Evolutionary conservation across 2,113 vertebrate species (phyloP).

Genomic region (Promerops cafer): DNA sequence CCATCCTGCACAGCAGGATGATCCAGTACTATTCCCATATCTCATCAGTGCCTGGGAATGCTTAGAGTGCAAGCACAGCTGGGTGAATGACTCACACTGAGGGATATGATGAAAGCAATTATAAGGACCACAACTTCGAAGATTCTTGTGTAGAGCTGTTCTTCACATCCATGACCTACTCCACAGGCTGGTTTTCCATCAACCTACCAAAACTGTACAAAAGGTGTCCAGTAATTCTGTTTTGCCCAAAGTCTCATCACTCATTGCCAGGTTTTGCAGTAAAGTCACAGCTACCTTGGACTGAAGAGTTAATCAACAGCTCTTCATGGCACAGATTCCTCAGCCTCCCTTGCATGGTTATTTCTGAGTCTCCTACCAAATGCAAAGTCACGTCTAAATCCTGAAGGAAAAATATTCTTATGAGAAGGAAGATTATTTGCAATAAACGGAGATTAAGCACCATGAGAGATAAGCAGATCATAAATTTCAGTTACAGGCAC

Average conservation of each 20-base stretch:
- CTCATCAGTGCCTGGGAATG: neutral
- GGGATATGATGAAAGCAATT: neutral
- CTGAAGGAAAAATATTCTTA: neutral
- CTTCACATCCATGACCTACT: neutral
- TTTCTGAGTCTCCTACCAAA: neutral
- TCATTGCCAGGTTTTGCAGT: neutral
- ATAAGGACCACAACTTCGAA: neutral
- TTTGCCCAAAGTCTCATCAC: neutral
- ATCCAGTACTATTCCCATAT: neutral
- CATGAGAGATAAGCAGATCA: neutral
- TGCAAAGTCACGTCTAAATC: neutral
- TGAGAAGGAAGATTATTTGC: neutral
- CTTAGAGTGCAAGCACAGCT: neutral
- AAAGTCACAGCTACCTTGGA: neutral
- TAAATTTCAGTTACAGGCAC: slow-evolving; percentile 3
- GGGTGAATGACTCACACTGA: neutral
- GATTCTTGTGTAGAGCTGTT: neutral
- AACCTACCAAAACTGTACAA: neutral
- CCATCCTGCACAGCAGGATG: neutral
- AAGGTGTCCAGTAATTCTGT: neutral
- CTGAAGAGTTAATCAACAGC: neutral
- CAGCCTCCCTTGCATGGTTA: neutral
- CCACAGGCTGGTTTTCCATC: neutral
- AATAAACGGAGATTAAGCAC: neutral
- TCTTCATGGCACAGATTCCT: neutral